phyloP scores from a whole-genome alignment of 2,113 vertebrate genomes.

The Jacana jacana region DNA sequence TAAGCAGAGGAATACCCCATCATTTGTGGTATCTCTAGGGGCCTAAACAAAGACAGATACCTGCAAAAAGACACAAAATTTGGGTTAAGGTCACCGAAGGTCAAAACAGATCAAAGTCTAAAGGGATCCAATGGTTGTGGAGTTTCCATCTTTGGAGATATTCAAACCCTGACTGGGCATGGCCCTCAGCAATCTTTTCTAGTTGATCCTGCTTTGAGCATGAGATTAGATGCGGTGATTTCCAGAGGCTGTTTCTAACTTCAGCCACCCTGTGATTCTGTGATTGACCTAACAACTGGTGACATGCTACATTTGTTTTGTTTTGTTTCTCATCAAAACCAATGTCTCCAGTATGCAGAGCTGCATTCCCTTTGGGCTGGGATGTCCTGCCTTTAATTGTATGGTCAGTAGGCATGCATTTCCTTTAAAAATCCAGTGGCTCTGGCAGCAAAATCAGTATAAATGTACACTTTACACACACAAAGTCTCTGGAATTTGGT shows the following conservation, averaged over 20 bases:
- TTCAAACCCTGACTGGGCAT: background rate
- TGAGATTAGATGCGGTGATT: background rate
- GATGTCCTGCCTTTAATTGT: background rate
- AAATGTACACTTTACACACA: background rate
- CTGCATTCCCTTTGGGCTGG: background rate
- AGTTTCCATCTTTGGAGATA: background rate
- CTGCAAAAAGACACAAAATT: background rate
- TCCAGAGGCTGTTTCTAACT: background rate
- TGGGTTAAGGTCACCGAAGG: background rate
- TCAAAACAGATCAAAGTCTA: background rate
- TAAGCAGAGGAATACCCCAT: background rate
- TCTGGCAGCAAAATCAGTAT: background rate
- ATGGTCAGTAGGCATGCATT: background rate
- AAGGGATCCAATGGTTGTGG: background rate
- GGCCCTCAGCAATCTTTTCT: background rate
- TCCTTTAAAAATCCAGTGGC: background rate
- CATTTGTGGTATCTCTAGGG: background rate
- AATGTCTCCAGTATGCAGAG: background rate
- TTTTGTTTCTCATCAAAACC: background rate
- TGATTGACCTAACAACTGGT: background rate
- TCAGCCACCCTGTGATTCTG: background rate
- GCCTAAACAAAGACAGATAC: background rate
- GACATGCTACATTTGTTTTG: background rate
- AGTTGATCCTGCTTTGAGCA: rapidly evolving
- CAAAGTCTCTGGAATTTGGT: background rate